Evolutionary conservation across 2,113 vertebrate genomes (phyloP).

Genomic region (Caracal caracal): DNA sequence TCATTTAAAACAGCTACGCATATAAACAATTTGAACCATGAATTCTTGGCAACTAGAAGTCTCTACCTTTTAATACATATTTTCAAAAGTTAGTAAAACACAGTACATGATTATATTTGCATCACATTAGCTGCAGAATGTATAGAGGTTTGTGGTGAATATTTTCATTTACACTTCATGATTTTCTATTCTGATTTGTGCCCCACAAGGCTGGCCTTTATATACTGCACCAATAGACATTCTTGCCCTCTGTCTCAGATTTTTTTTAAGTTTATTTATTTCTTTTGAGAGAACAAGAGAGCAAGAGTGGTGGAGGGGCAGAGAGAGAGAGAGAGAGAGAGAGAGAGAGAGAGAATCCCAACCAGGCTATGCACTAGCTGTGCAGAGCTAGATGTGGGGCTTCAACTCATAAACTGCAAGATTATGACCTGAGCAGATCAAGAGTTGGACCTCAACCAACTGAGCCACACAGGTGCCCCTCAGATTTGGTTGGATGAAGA

Average conservation of each 20-base stretch:
- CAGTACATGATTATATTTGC: not conserved
- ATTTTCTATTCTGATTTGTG: not conserved
- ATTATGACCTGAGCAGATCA: too few relatives aligned
- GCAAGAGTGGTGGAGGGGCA: too few relatives aligned
- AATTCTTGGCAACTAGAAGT: conserved; percentile 9
- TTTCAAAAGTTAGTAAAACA: not conserved
- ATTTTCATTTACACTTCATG: not conserved
- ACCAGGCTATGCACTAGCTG: too few relatives aligned
- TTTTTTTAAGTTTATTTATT: too few relatives aligned
- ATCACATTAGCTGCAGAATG: not conserved
- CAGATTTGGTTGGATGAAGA: not conserved
- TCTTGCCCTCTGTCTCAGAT: not conserved
- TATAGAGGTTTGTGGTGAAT: not conserved
- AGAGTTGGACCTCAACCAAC: too few relatives aligned
- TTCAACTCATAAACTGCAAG: too few relatives aligned
- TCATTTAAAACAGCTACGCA: not conserved
- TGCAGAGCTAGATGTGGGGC: too few relatives aligned
- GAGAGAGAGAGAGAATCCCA: too few relatives aligned
- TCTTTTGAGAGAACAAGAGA: too few relatives aligned
- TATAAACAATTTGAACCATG: not conserved
- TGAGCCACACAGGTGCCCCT: too few relatives aligned
- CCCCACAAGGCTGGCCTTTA: not conserved
- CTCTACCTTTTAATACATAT: not conserved
- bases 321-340: too few relatives aligned
- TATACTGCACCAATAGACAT: not conserved